A percentile compares a stretch with the other conserved stretches of the same genome.
These are phyloP conservation scores for Leptopilina myrica DNA, from an alignment of 2,888 invertebrate species.

Conservation along the genomic window DNA sequence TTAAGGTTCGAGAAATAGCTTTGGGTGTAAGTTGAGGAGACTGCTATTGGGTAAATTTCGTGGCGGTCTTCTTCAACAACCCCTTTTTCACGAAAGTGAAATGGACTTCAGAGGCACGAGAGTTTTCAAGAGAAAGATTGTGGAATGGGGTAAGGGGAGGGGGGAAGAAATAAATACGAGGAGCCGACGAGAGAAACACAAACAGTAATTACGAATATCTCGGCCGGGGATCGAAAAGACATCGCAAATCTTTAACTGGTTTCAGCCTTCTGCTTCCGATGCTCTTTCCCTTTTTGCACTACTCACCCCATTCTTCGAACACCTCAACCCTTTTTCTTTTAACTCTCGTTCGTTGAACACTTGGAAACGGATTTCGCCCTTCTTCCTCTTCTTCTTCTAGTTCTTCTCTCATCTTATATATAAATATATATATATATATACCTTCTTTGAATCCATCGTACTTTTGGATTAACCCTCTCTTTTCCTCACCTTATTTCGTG, in stretches of 20 bases:
- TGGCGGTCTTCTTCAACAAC: conserved; percentile 51
- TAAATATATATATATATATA: conserved; percentile 5
- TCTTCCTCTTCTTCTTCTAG: conserved; percentile 36
- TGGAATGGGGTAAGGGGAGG: too few relatives aligned
- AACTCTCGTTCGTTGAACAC: conserved; percentile 40
- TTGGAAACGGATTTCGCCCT: conserved; percentile 54
- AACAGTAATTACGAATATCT: conserved; percentile 77
- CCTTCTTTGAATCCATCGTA: conserved; percentile 69
- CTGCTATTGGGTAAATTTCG: conserved; percentile 58
- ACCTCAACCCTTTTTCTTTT: conserved; percentile 43
- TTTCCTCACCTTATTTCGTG: conserved; percentile 77
- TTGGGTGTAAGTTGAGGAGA: conserved; percentile 62
- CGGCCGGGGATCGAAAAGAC: conserved; percentile 75
- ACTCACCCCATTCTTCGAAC: conserved; percentile 24
- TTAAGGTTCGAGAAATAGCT: conserved; percentile 47
- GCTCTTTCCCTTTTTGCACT: conserved; percentile 55
- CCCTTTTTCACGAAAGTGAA: conserved; percentile 47
- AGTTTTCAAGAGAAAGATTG: conserved; percentile 35
- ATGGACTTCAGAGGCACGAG: conserved; percentile 53
- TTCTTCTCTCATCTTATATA: conserved; percentile 12
- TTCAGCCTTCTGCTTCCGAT: conserved; percentile 69
- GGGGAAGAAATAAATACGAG: conserved; percentile 68
- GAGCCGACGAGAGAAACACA: conserved; percentile 74
- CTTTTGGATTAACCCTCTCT: conserved; percentile 76
- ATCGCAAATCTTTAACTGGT: conserved; percentile 76